A percentile compares a stretch with the other conserved stretches of the same genome.
Conservation (phyloP, 2,113 vertebrate genomes). For the Pholis gunnellus region DNA sequence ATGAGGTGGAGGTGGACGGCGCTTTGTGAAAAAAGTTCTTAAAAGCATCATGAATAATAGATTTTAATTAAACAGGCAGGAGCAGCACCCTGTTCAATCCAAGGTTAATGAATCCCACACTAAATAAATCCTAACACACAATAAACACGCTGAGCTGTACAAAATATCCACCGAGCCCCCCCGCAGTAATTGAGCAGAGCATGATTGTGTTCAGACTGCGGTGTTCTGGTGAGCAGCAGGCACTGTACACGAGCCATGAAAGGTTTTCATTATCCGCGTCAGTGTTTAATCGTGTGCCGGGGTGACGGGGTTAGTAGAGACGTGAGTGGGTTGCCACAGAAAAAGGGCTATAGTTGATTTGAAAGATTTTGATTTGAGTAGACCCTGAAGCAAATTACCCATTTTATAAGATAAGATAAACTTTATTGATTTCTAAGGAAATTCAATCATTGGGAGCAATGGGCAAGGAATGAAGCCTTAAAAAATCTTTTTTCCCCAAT, state of each 20-base stretch:
- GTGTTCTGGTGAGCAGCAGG: slow-evolving; percentile 26
- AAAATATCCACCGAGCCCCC: slow-evolving; percentile 32
- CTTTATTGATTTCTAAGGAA: neutral
- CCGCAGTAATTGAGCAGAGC: slow-evolving; percentile 26
- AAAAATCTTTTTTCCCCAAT: neutral
- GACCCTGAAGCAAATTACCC: slow-evolving; percentile 1
- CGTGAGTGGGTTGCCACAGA: slow-evolving; percentile 13
- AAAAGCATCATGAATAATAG: slow-evolving; percentile 50
- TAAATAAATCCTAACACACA: slow-evolving; percentile 15
- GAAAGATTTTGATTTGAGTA: slow-evolving; percentile 10
- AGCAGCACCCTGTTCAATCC: slow-evolving; percentile 6
- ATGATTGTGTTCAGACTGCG: slow-evolving; percentile 30
- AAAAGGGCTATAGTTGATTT: slow-evolving; percentile 8
- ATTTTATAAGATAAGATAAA: neutral
- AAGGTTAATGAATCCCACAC: slow-evolving; percentile 46
- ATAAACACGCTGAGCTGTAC: neutral
- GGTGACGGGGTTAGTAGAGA: slow-evolving; percentile 17
- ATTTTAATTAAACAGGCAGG: slow-evolving; percentile 27
- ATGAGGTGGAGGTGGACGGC: slow-evolving; percentile 35
- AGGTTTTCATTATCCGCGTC: slow-evolving; percentile 58
- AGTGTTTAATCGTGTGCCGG: slow-evolving; percentile 30
- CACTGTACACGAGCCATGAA: neutral
- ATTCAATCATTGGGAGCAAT: neutral
- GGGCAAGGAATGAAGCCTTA: neutral
- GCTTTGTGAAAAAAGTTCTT: slow-evolving; percentile 52